These are phyloP conservation scores for Champsocephalus esox DNA, from an alignment of 2,797 vertebrate species.

Conservation along the genomic window DNA sequence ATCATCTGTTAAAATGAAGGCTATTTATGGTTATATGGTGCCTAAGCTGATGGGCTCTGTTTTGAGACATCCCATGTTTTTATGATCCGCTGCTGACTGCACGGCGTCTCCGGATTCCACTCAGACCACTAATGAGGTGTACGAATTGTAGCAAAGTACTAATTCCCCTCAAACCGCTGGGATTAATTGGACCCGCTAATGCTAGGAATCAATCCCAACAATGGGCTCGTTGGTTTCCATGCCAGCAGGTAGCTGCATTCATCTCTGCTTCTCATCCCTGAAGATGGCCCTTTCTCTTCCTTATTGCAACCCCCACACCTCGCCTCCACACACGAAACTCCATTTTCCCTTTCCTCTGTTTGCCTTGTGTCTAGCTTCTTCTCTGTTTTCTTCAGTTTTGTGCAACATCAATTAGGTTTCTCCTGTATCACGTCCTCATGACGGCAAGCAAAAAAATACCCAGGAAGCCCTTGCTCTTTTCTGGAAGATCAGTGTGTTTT, in stretches of 20 bases:
- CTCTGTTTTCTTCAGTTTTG: conserved; percentile 37
- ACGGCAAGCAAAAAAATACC: conserved; percentile 68
- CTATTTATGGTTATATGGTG: conserved; percentile 34
- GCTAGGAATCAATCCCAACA: conserved; percentile 62
- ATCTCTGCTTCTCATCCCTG: conserved; percentile 33
- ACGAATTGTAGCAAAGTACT: conserved; percentile 62
- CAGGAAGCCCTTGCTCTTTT: conserved; percentile 43
- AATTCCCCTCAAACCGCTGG: conserved; percentile 66
- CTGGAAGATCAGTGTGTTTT: conserved; percentile 42
- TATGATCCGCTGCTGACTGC: conserved; percentile 35
- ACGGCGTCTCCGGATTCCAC: conserved; percentile 50
- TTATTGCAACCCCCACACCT: conserved; percentile 14
- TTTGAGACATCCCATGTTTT: conserved; percentile 46
- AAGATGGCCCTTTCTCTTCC: conserved; percentile 40
- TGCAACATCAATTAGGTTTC: conserved; percentile 64
- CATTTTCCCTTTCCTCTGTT: conserved; percentile 37
- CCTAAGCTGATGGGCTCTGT: conserved; percentile 26
- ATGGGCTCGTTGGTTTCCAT: conserved; percentile 56
- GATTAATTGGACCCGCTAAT: conserved; percentile 71
- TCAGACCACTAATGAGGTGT: conserved; percentile 69
- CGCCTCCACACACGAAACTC: conserved; percentile 9
- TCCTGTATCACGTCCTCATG: conserved; percentile 43
- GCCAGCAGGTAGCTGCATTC: conserved; percentile 57
- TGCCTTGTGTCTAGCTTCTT: conserved; percentile 36
- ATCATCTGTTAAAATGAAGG: conserved; percentile 29